Percentiles rank a stretch among this genome's conserved stretches.
phyloP scores from a whole-genome alignment of 2,888 invertebrate genomes.

The Phragmatobia fuliginosa region DNA sequence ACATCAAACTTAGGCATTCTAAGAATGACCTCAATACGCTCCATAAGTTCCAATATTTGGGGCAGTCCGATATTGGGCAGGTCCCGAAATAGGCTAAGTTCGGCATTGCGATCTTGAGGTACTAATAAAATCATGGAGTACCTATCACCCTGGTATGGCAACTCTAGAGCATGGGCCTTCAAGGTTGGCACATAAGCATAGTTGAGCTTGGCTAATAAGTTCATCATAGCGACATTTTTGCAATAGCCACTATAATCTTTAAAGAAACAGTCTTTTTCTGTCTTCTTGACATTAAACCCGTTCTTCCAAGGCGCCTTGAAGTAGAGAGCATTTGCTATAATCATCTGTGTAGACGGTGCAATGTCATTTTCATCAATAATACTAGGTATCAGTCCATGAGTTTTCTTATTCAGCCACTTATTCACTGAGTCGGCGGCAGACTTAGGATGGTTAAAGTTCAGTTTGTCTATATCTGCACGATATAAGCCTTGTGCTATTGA shows the following conservation, averaged over 20 bases:
- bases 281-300: conserved; percentile 83
- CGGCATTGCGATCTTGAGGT: conserved; percentile 82
- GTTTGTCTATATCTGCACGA: conserved; percentile 73
- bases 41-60: conserved; percentile 76
- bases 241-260: conserved; percentile 77
- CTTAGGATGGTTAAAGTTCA: conserved; percentile 82
- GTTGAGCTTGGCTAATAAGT: conserved; percentile 82
- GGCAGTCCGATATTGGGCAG: conserved; percentile 85
- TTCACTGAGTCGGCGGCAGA: conserved; percentile 84
- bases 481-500: conserved; percentile 79
- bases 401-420: conserved; percentile 86
- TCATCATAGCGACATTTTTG: conserved; percentile 87
- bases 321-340: conserved; percentile 88
- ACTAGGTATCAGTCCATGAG: conserved; percentile 84
- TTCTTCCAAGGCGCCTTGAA: conserved; percentile 89
- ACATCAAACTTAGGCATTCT: conserved; percentile 88
- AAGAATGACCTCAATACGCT: conserved; percentile 82
- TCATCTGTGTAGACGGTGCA: conserved; percentile 77
- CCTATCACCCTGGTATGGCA: conserved; percentile 88
- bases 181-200: conserved; percentile 86
- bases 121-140: conserved; percentile 89
- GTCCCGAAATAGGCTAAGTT: conserved; percentile 83
- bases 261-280: conserved; percentile 85
- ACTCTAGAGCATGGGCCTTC: conserved; percentile 87
- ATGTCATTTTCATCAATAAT: conserved; percentile 86